These are phyloP conservation scores for Pangasianodon hypophthalmus DNA, from an alignment of 2,113 vertebrate species.

Conservation along the genomic window DNA sequence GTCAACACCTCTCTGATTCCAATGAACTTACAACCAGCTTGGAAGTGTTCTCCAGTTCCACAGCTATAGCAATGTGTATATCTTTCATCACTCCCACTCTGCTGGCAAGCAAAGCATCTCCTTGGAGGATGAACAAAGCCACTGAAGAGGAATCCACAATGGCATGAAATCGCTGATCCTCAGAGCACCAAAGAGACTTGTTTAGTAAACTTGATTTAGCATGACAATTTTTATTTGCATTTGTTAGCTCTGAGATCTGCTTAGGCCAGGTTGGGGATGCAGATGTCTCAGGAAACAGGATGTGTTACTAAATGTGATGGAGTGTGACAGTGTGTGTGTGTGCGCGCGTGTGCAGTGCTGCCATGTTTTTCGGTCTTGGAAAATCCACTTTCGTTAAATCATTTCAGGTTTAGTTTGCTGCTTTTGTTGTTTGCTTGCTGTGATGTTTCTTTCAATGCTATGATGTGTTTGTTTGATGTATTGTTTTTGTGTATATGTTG, in stretches of 20 bases:
- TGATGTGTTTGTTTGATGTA: background rate
- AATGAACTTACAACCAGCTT: too few relatives aligned
- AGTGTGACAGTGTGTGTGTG: background rate
- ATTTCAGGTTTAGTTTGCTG: background rate
- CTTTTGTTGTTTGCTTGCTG: background rate
- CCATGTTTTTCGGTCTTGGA: background rate
- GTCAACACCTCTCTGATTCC: too few relatives aligned
- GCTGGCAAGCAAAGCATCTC: too few relatives aligned
- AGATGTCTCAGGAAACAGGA: background rate
- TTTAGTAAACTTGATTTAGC: background rate
- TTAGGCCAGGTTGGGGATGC: background rate
- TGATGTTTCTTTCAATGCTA: background rate
- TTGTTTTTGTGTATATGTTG: background rate
- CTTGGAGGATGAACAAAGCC: too few relatives aligned
- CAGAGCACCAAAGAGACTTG: constrained; percentile 36
- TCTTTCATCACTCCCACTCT: too few relatives aligned
- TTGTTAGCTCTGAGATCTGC: constrained; percentile 6
- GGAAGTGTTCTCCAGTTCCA: too few relatives aligned
- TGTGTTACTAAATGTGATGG: constrained; percentile 27
- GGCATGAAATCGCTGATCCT: constrained; percentile 13
- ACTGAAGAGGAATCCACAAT: constrained; percentile 48
- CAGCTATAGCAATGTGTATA: too few relatives aligned
- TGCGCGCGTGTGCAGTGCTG: background rate
- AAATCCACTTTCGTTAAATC: background rate
- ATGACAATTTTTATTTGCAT: background rate